phyloP scores from a whole-genome alignment of 2,797 vertebrate species.

The Crenichthys baileyi region DNA sequence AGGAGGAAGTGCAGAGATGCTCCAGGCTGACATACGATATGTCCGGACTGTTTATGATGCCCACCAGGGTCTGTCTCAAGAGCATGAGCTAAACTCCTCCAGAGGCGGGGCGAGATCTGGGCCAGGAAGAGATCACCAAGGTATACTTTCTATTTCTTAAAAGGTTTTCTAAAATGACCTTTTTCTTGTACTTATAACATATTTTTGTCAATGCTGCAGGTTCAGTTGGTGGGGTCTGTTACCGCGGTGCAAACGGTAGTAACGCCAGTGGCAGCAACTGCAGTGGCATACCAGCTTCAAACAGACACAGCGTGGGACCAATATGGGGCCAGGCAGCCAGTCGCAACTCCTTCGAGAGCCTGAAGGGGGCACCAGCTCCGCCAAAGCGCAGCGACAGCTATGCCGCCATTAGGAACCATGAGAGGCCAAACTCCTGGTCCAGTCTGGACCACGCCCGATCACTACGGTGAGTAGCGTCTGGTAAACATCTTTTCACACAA shows the following conservation, averaged over 20 bases:
- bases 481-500: background rate
- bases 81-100: constrained; percentile 86
- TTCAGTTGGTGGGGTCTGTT: constrained; percentile 57
- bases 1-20: constrained; percentile 80
- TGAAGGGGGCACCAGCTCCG: constrained; percentile 85
- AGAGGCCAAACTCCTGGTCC: constrained; percentile 88
- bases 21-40: constrained; percentile 89
- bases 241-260: constrained; percentile 61
- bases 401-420: constrained; percentile 85
- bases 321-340: constrained; percentile 76
- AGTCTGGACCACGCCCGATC: constrained; percentile 85
- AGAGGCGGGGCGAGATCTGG: constrained; percentile 8
- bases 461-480: constrained; percentile 43
- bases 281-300: constrained; percentile 52
- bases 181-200: background rate
- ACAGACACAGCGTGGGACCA: constrained; percentile 76
- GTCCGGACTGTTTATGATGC: constrained; percentile 84
- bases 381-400: constrained; percentile 93
- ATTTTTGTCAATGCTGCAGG: constrained; percentile 2
- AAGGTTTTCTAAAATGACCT: background rate
- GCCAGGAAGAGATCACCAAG: constrained; percentile 41
- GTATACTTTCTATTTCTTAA: constrained; percentile 28
- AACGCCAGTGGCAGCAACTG: constrained; percentile 55
- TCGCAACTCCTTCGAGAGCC: constrained; percentile 78
- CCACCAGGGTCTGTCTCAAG: constrained; percentile 84